These are phyloP conservation scores for Agonopterix alstromeriana DNA, from an alignment of 2,888 invertebrate genomes.

Conservation along the genomic window DNA sequence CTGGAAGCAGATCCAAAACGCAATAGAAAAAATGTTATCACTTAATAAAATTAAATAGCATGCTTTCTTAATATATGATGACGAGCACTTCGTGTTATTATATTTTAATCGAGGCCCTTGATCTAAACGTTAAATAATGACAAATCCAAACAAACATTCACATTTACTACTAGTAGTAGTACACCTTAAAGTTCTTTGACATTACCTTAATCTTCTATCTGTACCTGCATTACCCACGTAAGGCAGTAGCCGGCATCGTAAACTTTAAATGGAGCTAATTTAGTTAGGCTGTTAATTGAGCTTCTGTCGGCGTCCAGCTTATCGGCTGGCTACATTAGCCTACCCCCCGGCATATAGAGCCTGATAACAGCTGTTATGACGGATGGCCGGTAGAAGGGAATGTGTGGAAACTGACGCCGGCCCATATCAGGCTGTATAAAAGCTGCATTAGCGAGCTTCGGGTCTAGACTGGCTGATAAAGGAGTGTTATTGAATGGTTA, in stretches of 20 bases:
- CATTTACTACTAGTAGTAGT: no score
- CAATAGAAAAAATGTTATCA: no score
- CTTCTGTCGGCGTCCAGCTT: slow-evolving; percentile 51
- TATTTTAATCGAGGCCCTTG: no score
- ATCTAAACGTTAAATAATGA: no score
- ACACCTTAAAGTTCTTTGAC: no score
- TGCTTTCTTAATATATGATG: no score
- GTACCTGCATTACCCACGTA: slow-evolving; percentile 50
- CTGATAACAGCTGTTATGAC: slow-evolving; percentile 55
- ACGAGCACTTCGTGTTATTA: no score
- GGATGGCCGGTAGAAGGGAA: slow-evolving; percentile 24
- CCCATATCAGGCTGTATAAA: not conserved
- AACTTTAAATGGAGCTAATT: slow-evolving; percentile 75
- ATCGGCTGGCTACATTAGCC: slow-evolving; percentile 66
- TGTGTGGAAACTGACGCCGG: slow-evolving; percentile 12
- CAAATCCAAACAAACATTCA: no score
- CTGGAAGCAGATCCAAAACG: no score
- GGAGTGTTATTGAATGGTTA: not conserved
- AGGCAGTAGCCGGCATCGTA: slow-evolving; percentile 72
- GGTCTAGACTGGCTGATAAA: not conserved
- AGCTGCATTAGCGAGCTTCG: slow-evolving; percentile 9
- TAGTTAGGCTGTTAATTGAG: slow-evolving; percentile 73
- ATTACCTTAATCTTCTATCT: slow-evolving; percentile 25
- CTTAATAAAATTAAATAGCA: no score
- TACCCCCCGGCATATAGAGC: slow-evolving; percentile 21